phyloP scores from a whole-genome alignment of 2,888 invertebrate species.

The Choristoneura rosaceana region DNA sequence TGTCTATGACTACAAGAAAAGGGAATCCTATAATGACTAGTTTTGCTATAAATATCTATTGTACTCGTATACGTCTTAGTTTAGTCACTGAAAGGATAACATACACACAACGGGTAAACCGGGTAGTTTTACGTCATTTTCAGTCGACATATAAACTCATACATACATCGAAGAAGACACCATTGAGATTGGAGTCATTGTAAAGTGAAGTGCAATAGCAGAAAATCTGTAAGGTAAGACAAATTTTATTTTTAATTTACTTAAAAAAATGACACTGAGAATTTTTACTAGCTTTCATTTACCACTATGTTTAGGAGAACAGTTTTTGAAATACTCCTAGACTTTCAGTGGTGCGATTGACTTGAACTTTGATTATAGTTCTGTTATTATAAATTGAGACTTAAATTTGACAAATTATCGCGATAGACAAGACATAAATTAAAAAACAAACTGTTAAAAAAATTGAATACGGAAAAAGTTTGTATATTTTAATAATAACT shows the following conservation, averaged over 20 bases:
- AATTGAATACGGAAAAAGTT: no score
- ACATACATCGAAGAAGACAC: background rate
- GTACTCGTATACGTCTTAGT: background rate
- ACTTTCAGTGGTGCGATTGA: no score
- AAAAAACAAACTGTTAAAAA: no score
- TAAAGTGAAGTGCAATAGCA: background rate
- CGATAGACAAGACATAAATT: no score
- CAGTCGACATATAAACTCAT: background rate
- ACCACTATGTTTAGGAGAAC: no score
- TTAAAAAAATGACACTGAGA: no score
- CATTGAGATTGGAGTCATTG: background rate
- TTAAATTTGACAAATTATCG: no score
- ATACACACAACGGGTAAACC: background rate
- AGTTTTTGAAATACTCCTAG: no score
- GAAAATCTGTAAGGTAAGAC: constrained; percentile 4
- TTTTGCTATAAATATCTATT: background rate
- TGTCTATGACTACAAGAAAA: background rate
- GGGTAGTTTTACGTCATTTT: background rate
- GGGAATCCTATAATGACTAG: background rate
- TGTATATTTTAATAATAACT: no score
- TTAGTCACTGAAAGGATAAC: background rate
- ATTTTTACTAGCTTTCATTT: no score
- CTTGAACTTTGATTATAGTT: no score
- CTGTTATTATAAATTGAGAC: no score
- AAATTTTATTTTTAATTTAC: background rate